Evolutionary conservation across 2,888 invertebrate species (phyloP).

Genomic region (Aporophyla nigra): DNA sequence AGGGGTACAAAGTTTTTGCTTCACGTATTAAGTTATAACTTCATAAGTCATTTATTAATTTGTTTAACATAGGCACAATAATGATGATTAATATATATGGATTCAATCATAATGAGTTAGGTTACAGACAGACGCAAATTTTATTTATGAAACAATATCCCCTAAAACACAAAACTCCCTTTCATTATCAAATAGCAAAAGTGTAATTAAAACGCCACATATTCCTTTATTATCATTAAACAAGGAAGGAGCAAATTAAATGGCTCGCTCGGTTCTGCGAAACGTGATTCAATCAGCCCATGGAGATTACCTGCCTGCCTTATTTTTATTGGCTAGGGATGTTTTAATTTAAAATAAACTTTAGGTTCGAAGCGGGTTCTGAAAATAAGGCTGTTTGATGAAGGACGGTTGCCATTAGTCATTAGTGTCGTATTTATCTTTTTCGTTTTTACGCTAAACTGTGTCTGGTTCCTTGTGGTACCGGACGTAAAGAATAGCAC

Average conservation of each 20-base stretch:
- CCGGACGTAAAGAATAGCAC: too few relatives aligned
- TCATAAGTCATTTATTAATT: too few relatives aligned
- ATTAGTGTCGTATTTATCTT: not conserved
- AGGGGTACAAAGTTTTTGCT: too few relatives aligned
- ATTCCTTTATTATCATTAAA: conserved; percentile 14
- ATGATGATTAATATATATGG: too few relatives aligned
- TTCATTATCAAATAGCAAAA: conserved; percentile 2
- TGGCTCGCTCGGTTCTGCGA: conserved; percentile 21
- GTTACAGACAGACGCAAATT: not conserved
- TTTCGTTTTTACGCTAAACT: not conserved
- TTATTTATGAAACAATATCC: not conserved
- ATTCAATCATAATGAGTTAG: not conserved
- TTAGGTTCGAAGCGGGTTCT: conserved; percentile 1
- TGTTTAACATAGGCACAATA: too few relatives aligned
- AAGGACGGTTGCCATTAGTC: not conserved
- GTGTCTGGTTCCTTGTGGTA: too few relatives aligned
- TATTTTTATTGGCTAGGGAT: conserved; percentile 30
- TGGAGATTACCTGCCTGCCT: conserved; percentile 11
- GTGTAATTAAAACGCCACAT: conserved; percentile 13
- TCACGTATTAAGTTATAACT: too few relatives aligned
- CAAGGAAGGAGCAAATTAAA: conserved; percentile 40
- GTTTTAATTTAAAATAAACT: conserved; percentile 41
- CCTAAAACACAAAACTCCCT: not conserved
- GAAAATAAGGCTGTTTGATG: not conserved
- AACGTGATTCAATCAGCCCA: conserved; percentile 35